phyloP scores from a whole-genome alignment of 2,113 vertebrate species.

The Mastomys coucha region DNA sequence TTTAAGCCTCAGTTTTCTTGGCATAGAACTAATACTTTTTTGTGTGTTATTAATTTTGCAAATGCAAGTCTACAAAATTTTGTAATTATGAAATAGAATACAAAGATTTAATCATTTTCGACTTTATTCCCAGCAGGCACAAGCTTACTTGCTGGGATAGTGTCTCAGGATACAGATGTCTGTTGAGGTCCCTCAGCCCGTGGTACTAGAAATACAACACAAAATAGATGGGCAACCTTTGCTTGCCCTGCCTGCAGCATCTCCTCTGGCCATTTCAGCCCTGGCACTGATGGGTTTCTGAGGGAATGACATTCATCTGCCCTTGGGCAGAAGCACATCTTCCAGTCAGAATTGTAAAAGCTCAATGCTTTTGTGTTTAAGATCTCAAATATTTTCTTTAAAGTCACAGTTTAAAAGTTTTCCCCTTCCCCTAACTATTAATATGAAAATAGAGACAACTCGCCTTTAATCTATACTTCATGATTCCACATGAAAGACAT shows the following conservation, averaged over 20 bases:
- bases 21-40: background rate
- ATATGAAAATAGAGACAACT: slow-evolving; percentile 59
- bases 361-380: slow-evolving; percentile 2
- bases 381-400: slow-evolving; percentile 59
- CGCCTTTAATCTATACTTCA: slow-evolving; percentile 61
- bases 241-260: slow-evolving; percentile 49
- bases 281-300: slow-evolving; percentile 39
- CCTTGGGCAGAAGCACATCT: slow-evolving; percentile 59
- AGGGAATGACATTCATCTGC: slow-evolving; percentile 51
- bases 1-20: background rate
- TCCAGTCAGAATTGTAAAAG: background rate
- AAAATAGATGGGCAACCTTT: background rate
- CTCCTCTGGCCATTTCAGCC: slow-evolving; percentile 62
- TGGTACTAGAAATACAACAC: background rate
- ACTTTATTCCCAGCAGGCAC: background rate
- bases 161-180: too few species aligned
- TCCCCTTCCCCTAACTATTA: slow-evolving; percentile 43
- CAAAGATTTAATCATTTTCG: background rate
- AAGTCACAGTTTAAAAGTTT: slow-evolving; percentile 62
- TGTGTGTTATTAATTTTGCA: background rate
- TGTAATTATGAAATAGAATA: background rate
- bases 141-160: background rate
- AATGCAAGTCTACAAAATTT: background rate
- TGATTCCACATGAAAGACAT: slow-evolving; percentile 66
- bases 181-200: background rate